These are phyloP conservation scores for Gnathonemus longibarbis DNA, from an alignment of 2,113 vertebrate species.

Conservation along the genomic window DNA sequence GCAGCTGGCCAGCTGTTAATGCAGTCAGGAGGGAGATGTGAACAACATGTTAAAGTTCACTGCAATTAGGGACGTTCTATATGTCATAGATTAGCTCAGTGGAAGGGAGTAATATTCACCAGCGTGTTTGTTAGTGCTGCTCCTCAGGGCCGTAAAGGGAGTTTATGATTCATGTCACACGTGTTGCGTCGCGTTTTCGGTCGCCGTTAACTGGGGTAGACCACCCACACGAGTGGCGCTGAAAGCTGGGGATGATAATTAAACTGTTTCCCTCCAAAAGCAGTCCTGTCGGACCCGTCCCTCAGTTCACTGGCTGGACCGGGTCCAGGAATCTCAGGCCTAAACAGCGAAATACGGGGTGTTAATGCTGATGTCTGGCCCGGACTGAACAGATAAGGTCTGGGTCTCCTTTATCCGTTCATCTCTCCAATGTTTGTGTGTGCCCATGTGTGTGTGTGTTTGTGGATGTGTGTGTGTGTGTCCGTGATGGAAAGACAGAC, in stretches of 20 bases:
- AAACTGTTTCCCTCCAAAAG: slow-evolving; percentile 56
- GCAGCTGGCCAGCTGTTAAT: neutral
- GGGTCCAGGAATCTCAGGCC: slow-evolving; percentile 33
- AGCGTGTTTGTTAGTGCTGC: slow-evolving; percentile 34
- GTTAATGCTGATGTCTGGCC: slow-evolving; percentile 36
- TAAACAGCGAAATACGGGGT: slow-evolving; percentile 34
- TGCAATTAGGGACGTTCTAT: slow-evolving; percentile 22
- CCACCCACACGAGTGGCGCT: slow-evolving; percentile 60
- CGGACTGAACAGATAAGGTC: slow-evolving; percentile 4
- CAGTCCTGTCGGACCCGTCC: slow-evolving; percentile 58
- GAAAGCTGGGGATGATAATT: slow-evolving; percentile 56
- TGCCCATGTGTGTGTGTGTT: neutral
- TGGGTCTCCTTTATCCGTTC: slow-evolving; percentile 22
- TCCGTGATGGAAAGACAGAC: slow-evolving; percentile 4
- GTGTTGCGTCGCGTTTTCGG: slow-evolving; percentile 48
- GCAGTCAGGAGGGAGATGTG: neutral
- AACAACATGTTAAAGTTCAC: neutral
- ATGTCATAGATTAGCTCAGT: slow-evolving; percentile 20
- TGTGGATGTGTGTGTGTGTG: neutral
- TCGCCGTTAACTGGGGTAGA: slow-evolving; percentile 42
- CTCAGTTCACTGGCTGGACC: slow-evolving; percentile 29
- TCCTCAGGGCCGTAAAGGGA: slow-evolving; percentile 53
- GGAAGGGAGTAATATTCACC: slow-evolving; percentile 9
- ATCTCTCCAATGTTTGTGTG: slow-evolving; percentile 21
- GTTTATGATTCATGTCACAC: slow-evolving; percentile 38